These are phyloP conservation scores for Sminthurinus aureus DNA, from an alignment of 2,888 invertebrate species.

Conservation along the genomic window DNA sequence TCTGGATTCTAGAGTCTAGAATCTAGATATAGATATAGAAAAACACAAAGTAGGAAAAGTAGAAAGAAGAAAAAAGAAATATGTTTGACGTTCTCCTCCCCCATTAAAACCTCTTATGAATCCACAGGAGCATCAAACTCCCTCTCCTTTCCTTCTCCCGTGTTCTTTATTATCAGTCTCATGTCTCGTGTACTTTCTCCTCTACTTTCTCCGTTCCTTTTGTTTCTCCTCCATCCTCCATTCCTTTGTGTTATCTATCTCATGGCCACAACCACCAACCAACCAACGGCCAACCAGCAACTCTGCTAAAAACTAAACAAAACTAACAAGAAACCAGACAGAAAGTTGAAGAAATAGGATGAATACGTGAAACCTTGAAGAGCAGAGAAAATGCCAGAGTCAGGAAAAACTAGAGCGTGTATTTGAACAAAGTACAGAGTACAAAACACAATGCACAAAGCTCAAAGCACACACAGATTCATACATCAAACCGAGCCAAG, in stretches of 20 bases:
- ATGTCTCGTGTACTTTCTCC: not conserved
- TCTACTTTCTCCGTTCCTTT: constrained; percentile 5
- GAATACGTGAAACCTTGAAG: not conserved
- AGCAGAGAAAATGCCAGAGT: not conserved
- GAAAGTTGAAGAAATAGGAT: not conserved
- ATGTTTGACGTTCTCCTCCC: not conserved
- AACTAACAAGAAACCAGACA: not conserved
- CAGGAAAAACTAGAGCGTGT: too few relatives aligned
- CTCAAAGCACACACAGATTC: too few relatives aligned
- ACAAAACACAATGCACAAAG: too few relatives aligned
- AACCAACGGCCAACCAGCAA: too few relatives aligned
- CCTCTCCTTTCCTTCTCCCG: not conserved
- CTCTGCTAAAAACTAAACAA: not conserved
- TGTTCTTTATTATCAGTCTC: constrained; percentile 6
- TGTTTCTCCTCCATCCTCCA: not conserved
- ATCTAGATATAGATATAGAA: not conserved
- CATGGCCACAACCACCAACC: not conserved
- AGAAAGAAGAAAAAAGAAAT: not conserved
- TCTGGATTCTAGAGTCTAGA: not conserved
- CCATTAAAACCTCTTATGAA: not conserved
- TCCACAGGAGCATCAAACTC: not conserved
- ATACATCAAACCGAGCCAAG: too few relatives aligned
- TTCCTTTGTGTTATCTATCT: not conserved
- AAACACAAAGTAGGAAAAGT: not conserved
- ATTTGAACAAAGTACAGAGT: too few relatives aligned